Percentiles rank a stretch among this genome's conserved stretches.
Evolutionary conservation across 2,797 vertebrate species (phyloP).

Genomic region (Heterohyrax brucei): DNA sequence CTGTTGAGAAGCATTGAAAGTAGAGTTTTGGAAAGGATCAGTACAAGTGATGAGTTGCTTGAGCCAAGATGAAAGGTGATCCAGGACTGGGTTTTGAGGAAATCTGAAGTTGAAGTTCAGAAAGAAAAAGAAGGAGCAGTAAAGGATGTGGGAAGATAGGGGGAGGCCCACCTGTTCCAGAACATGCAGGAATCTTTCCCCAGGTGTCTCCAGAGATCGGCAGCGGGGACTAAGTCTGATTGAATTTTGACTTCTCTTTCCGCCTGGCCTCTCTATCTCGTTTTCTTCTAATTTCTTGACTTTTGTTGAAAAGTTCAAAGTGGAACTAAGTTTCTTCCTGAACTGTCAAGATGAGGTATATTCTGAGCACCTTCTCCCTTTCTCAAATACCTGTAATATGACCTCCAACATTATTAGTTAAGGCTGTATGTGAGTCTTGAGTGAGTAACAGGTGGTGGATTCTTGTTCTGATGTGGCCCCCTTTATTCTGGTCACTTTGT

Average conservation of each 20-base stretch:
- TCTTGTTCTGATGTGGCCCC: not conserved
- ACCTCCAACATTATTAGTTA: not conserved
- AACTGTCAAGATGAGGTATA: not conserved
- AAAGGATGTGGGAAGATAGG: not conserved
- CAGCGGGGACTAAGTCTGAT: not conserved
- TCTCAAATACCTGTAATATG: not conserved
- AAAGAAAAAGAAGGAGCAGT: not conserved
- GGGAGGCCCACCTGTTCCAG: not conserved
- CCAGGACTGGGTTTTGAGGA: not conserved
- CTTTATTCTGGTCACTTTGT: not conserved
- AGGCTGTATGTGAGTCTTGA: not conserved
- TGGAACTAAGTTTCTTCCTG: not conserved
- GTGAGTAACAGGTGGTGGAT: not conserved
- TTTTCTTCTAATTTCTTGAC: not conserved
- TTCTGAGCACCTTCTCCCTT: not conserved
- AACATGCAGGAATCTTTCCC: not conserved
- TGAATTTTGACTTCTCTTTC: not conserved
- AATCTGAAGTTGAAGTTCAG: not conserved
- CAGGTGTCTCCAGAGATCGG: not conserved
- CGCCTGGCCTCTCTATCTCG: not conserved
- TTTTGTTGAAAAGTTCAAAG: constrained; percentile 52
- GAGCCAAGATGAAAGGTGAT: not conserved
- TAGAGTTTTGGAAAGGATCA: not conserved
- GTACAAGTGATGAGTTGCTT: not conserved
- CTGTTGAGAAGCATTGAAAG: not conserved